Evolutionary conservation across 1,140 invertebrate genomes (phyloP).

Genomic region (Bombus impatiens): DNA sequence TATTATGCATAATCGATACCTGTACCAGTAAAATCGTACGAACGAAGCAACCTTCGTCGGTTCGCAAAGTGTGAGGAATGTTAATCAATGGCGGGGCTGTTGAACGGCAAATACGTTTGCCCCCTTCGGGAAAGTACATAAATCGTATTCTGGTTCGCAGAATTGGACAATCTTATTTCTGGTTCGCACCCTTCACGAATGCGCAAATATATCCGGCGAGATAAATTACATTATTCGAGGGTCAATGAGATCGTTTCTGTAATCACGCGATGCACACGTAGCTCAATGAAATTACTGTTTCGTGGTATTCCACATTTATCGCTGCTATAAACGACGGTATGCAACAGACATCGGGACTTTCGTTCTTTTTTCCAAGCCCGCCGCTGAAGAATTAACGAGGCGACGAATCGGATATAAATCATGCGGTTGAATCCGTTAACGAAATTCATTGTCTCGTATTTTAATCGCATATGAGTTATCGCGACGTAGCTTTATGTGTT

Average conservation of each 20-base stretch:
- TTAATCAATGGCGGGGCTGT: background rate
- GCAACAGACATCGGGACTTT: background rate
- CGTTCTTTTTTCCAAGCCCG: background rate
- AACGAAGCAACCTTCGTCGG: no score
- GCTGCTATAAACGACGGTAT: slow-evolving; percentile 32
- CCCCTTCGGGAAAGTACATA: background rate
- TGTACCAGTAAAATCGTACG: background rate
- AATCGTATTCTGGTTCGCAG: slow-evolving; percentile 12
- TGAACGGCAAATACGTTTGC: background rate
- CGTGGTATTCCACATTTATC: slow-evolving; percentile 50
- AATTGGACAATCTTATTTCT: background rate
- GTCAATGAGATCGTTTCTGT: slow-evolving; percentile 38
- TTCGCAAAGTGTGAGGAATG: no score
- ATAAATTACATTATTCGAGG: slow-evolving; percentile 50
- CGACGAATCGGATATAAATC: slow-evolving; percentile 35
- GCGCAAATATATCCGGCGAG: slow-evolving; percentile 1
- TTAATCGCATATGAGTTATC: background rate
- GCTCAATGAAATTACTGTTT: slow-evolving; percentile 37
- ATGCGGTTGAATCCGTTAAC: background rate
- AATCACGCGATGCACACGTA: slow-evolving; percentile 16
- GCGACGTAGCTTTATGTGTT: background rate
- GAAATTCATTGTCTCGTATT: slow-evolving; percentile 2
- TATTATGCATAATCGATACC: background rate
- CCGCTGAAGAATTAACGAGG: slow-evolving; percentile 24
- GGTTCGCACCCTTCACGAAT: slow-evolving; percentile 1